Evolutionary conservation across 2,888 invertebrate genomes (phyloP).

Genomic region (Andrena trimmerana): DNA sequence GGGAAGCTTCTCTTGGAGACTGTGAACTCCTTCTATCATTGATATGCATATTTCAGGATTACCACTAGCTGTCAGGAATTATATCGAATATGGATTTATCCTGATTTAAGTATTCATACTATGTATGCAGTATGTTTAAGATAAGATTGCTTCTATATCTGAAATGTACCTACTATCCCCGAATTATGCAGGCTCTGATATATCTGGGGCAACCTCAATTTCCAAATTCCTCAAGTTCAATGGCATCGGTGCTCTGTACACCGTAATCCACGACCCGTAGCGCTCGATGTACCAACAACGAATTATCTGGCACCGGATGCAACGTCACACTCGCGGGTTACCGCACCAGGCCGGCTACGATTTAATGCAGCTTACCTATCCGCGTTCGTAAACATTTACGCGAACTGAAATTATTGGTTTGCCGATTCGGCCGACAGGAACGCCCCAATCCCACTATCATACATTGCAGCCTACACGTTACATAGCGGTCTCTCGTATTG

Average conservation of each 20-base stretch:
- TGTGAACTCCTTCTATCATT: neutral
- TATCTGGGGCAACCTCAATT: neutral
- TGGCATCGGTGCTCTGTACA: neutral
- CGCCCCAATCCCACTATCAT: constrained; percentile 4
- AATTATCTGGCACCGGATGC: constrained; percentile 50
- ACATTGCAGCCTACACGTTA: constrained; percentile 7
- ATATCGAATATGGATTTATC: too few relatives aligned
- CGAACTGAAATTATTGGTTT: constrained; percentile 57
- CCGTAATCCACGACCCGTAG: constrained; percentile 9
- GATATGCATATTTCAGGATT: too few relatives aligned
- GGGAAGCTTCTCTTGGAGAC: neutral
- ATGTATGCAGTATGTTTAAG: too few relatives aligned
- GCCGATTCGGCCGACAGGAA: constrained; percentile 34
- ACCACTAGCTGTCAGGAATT: too few relatives aligned
- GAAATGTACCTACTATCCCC: too few relatives aligned
- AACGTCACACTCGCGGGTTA: constrained; percentile 47
- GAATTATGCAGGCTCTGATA: too few relatives aligned
- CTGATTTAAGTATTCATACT: too few relatives aligned
- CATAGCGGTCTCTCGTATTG: constrained; percentile 16
- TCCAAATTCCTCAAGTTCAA: neutral
- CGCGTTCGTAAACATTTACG: constrained; percentile 57
- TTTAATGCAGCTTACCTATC: constrained; percentile 60
- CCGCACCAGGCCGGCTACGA: constrained; percentile 44
- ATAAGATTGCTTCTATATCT: too few relatives aligned
- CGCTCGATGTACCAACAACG: constrained; percentile 22